These are phyloP conservation scores for Hypotaenidia okinawae DNA, from an alignment of 2,797 vertebrate genomes.

Conservation along the genomic window DNA sequence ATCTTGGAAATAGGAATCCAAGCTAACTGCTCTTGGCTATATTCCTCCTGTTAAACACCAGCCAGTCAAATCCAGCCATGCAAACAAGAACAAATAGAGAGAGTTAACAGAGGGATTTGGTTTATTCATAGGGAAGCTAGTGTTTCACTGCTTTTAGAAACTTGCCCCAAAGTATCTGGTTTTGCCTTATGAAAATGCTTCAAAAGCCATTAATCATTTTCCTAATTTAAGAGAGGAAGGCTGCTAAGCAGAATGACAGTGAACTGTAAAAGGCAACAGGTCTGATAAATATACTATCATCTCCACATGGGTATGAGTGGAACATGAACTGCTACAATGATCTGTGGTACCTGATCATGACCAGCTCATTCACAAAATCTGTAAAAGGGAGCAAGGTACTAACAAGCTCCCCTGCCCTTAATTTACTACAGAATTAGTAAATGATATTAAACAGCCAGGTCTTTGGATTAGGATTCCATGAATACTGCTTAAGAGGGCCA, in stretches of 20 bases:
- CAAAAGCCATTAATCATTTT: neutral
- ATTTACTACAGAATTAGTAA: neutral
- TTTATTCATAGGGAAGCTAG: neutral
- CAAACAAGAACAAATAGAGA: neutral
- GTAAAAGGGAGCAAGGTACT: neutral
- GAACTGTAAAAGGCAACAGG: neutral
- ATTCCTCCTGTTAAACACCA: slow-evolving; percentile 83
- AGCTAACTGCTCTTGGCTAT: slow-evolving; percentile 82
- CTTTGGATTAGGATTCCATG: neutral
- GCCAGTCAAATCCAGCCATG: neutral
- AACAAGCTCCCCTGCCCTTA: neutral
- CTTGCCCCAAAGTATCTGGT: neutral
- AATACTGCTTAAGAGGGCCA: neutral
- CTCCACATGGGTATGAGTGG: neutral
- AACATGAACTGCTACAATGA: neutral
- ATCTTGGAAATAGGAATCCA: slow-evolving; percentile 83
- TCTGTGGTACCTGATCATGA: neutral
- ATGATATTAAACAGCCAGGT: neutral
- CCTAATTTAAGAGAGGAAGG: neutral
- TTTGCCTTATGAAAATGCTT: neutral
- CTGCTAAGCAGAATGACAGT: neutral
- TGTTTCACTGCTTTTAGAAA: neutral
- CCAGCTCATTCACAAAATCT: neutral
- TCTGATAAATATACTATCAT: neutral
- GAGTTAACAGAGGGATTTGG: neutral